Base-by-base conservation (phyloP, 2,113 vertebrate genomes). In the Galemys pyrenaicus region DNA sequence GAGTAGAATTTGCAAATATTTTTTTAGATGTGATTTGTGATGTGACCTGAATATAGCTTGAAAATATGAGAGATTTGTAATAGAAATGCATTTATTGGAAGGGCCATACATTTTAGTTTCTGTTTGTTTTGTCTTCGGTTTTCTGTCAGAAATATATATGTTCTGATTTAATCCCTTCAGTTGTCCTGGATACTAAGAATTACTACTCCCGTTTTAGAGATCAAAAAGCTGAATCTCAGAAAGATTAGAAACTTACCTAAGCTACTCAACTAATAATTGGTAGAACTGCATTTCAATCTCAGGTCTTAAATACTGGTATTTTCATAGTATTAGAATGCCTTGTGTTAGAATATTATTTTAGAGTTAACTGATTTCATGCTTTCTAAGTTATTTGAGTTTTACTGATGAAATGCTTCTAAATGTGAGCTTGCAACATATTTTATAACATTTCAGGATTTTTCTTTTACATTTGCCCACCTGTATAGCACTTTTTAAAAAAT, bases 311-410 rank as follows among this genome's bases (percentile, higher is more conserved):
- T 5, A 0, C 9, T 86, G 49, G 71, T 73, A 15, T 71, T 88
- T 74, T 85, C 64, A 24, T 51, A 67, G 28, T 30, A 62, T 1
- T 56, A 5, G 8, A 41, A 20, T 44, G 35, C 60, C 32, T 96
- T 15, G 17, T 78, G 20, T 39, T 79, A 83, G 58, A 85, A 30
- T 79, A 71, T 79, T 74, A 77, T 64, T 73, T 96, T 83, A 67
- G 3, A 75, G 13, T 80, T 73, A 68, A 87, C 49, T 65, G 71
- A 80, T 78, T 87, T 94, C 19, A 90, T 92, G 71, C 80, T 87
- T 94, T 92, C 77, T 84, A 92, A 95, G 70, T 41, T 37, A 2
- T 77, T 92, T 94, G 39, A 85, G 39, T 90, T 83, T 96, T 95
- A 32, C 28, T 65, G 88, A 92, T 95, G 64, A 86, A 73, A 84